Evolutionary conservation across 2,113 vertebrate genomes (phyloP).

Genomic region (Stigmatopora nigra): DNA sequence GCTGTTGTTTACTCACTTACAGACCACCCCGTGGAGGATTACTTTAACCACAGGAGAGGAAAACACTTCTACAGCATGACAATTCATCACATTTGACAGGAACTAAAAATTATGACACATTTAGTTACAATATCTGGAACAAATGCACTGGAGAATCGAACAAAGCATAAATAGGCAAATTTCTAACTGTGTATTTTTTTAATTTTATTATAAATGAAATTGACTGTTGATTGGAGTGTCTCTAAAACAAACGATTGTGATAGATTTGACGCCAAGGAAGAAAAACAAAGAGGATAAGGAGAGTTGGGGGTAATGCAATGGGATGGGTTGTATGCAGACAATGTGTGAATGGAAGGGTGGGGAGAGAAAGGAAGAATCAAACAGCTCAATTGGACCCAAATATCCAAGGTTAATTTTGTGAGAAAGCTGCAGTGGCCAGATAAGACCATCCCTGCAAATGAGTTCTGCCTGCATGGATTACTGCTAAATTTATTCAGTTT

Average conservation of each 20-base stretch:
- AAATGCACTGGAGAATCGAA: not conserved
- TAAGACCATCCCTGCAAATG: conserved; percentile 99
- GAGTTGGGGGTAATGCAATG: conserved; percentile 8
- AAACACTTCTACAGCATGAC: conserved; percentile 42
- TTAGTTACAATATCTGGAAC: not conserved
- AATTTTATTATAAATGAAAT: not conserved
- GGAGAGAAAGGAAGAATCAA: conserved; percentile 80
- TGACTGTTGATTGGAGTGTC: not conserved
- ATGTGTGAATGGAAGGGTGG: conserved; percentile 41
- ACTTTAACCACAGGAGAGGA: conserved; percentile 45
- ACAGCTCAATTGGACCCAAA: conserved; percentile 99
- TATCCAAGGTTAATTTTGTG: conserved; percentile 99
- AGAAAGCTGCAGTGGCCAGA: conserved; percentile 99
- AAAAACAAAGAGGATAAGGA: conserved; percentile 27
- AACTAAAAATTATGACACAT: not conserved
- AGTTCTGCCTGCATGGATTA: conserved; percentile 99
- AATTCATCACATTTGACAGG: conserved; percentile 48
- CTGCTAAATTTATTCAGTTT: conserved; percentile 99
- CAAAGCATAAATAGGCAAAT: not conserved
- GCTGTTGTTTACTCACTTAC: conserved; percentile 9
- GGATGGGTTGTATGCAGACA: conserved; percentile 32
- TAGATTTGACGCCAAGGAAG: not conserved
- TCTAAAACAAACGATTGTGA: not conserved
- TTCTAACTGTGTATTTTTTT: not conserved
- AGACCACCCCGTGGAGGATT: conserved; percentile 41